Percentiles rank a stretch among this genome's conserved stretches.
phyloP scores from a whole-genome alignment of 1,140 invertebrate genomes.

The Drosophila leontia region DNA sequence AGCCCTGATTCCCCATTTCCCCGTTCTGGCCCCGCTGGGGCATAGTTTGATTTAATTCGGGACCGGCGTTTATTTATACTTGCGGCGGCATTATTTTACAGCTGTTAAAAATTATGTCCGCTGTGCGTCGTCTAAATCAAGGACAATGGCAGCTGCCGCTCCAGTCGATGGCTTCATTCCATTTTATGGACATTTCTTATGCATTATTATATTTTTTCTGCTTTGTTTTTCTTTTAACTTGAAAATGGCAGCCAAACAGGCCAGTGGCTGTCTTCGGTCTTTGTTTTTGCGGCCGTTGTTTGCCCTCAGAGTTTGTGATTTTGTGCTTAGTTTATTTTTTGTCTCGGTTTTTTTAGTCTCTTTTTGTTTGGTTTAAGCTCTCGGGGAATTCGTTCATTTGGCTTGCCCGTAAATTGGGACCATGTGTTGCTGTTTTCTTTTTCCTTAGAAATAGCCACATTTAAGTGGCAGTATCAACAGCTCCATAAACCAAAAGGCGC shows the following conservation, averaged over 20 bases:
- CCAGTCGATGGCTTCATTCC: constrained; percentile 43
- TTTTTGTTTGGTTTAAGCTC: constrained; percentile 29
- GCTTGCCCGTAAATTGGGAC: constrained; percentile 24
- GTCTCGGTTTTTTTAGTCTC: constrained; percentile 1
- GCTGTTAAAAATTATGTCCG: constrained; percentile 72
- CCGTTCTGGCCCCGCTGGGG: constrained; percentile 22
- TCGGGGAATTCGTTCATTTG: constrained; percentile 33
- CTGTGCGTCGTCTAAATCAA: constrained; percentile 52
- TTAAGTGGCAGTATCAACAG: constrained; percentile 32
- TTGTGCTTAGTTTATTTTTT: constrained; percentile 33
- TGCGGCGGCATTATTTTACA: constrained; percentile 81
- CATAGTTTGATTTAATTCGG: constrained; percentile 76
- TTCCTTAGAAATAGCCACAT: constrained; percentile 25
- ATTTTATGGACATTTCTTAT: constrained; percentile 44
- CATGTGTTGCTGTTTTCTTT: constrained; percentile 9
- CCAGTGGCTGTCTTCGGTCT: constrained; percentile 5
- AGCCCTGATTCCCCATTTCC: background rate
- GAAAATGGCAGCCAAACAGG: background rate
- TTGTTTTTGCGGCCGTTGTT: constrained; percentile 31
- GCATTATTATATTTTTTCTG: constrained; percentile 35
- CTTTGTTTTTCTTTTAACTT: constrained; percentile 2
- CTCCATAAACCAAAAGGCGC: constrained; percentile 31
- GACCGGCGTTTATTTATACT: constrained; percentile 71
- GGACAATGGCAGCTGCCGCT: constrained; percentile 51
- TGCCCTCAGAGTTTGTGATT: constrained; percentile 25